phyloP scores from a whole-genome alignment of 2,113 vertebrate genomes.

The Melanocharis versteri region DNA sequence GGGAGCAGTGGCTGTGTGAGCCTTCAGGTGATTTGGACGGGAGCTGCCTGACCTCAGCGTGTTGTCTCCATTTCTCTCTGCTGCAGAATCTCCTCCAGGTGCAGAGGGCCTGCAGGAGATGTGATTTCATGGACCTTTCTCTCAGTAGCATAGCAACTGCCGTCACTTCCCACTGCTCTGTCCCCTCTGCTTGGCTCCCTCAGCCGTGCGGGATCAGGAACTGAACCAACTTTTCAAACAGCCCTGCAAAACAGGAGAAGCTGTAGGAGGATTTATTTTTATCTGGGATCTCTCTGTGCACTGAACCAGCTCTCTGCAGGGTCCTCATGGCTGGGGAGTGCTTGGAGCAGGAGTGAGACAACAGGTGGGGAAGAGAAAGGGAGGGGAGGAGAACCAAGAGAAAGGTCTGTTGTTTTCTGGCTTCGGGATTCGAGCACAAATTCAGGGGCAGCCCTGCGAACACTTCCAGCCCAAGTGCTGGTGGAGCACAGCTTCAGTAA shows the following conservation, averaged over 20 bases:
- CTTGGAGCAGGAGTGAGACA: not conserved
- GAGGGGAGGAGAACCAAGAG: not conserved
- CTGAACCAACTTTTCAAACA: not conserved
- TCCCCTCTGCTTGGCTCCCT: not conserved
- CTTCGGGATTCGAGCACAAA: not conserved
- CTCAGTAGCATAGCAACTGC: conserved; percentile 35
- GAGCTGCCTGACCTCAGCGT: fast-evolving
- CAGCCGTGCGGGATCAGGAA: not conserved
- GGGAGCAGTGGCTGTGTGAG: not conserved
- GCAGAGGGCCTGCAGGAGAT: not conserved
- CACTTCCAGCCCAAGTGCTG: not conserved
- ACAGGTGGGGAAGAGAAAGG: not conserved
- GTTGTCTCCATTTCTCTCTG: not conserved
- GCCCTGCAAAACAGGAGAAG: not conserved
- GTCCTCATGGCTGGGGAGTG: not conserved
- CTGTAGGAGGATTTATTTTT: conserved; percentile 21
- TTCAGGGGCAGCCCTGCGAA: not conserved
- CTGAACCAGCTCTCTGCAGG: not conserved
- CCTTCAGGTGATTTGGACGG: fast-evolving
- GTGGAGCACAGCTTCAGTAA: not conserved
- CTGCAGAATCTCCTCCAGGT: not conserved
- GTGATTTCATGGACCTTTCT: not conserved
- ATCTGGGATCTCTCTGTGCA: not conserved
- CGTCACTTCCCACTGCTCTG: not conserved
- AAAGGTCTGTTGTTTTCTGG: not conserved